Evolutionary conservation across 2,888 invertebrate genomes (phyloP), one percentile per base, ranked within the genome.

Genomic region (Mermis nigrescens): DNA sequence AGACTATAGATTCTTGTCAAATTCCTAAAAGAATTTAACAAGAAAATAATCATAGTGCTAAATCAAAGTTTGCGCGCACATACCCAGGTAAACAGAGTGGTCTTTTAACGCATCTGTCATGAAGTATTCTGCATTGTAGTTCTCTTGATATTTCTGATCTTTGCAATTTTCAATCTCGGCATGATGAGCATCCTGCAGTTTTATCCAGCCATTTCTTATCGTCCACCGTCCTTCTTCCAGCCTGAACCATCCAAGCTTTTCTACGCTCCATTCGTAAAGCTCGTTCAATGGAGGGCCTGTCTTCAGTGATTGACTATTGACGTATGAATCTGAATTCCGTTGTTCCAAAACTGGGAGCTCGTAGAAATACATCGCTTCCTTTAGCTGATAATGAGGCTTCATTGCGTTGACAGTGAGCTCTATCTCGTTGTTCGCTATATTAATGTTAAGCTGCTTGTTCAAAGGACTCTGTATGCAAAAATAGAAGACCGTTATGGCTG

Each of bases 221-320:
- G 65, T 64, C 54, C 68, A 68, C 29, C 61, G 48, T 1, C 66
- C 66, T 32, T 59, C 57, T 38, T 59, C 61, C 57, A 66, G 58
- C 46, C 70, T 62, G 58, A 68, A 71, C 70, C 70, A 70, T 1
- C 68, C 68, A 31, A 68, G 56, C 28, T 66, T 67, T 28, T 64
- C 62, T 38, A 68, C 46, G 52, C 57, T 60, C 46, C 61, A 63
- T 56, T 68, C 69, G 26, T 53, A 32, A 4, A 62, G 55, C 22
- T 62, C 64, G 57, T 68, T 68, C 31, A 68, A 24, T 1, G 62
- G 57, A 2, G 64, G 60, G 3, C 63, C 65, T 19, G 55, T 55
- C 12, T 53, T 27, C 31, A 53, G 22, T 12, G 54, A 53, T n/a
- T n/a, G n/a, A n/a, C n/a, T n/a, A n/a, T n/a, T n/a, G n/a, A n/a